Percentiles rank a stretch among this genome's conserved stretches.
These are phyloP conservation scores for Electrona antarctica DNA, from an alignment of 2,113 vertebrate species.

Conservation along the genomic window DNA sequence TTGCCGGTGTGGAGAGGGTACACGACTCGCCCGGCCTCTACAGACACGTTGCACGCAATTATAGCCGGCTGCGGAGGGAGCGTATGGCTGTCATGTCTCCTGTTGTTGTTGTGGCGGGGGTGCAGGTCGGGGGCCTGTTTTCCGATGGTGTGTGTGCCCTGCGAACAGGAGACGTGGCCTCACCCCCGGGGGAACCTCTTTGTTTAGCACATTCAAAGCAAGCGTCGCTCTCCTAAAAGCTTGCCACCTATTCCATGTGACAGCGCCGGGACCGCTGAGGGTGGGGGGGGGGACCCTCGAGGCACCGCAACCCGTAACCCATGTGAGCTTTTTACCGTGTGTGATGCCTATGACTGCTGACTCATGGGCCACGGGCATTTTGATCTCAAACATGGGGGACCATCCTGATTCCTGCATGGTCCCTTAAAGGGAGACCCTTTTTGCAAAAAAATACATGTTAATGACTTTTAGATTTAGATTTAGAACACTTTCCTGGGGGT, in stretches of 20 bases:
- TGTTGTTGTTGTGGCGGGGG: constrained; percentile 56
- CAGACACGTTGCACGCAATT: constrained; percentile 66
- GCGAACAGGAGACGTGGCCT: constrained; percentile 53
- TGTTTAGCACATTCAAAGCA: constrained; percentile 55
- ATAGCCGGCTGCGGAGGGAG: constrained; percentile 64
- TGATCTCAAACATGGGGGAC: constrained; percentile 29
- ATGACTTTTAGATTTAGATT: too few relatives aligned
- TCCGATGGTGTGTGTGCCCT: constrained; percentile 63
- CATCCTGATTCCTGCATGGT: not conserved
- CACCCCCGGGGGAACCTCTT: constrained; percentile 33
- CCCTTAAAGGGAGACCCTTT: too few relatives aligned
- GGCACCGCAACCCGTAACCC: constrained; percentile 11
- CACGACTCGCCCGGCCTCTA: constrained; percentile 22
- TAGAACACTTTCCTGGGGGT: too few relatives aligned
- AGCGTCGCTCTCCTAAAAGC: constrained; percentile 21
- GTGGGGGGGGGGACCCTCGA: not conserved
- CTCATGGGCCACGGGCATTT: constrained; percentile 36
- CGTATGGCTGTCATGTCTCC: constrained; percentile 75
- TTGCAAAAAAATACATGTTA: not conserved
- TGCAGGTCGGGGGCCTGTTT: constrained; percentile 59
- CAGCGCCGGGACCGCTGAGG: constrained; percentile 31
- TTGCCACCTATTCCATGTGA: constrained; percentile 38
- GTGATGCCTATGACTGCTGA: constrained; percentile 41
- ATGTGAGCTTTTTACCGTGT: constrained; percentile 51
- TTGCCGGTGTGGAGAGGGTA: not conserved